phyloP scores from a whole-genome alignment of 2,888 invertebrate species.

The Lasiommata megera region DNA sequence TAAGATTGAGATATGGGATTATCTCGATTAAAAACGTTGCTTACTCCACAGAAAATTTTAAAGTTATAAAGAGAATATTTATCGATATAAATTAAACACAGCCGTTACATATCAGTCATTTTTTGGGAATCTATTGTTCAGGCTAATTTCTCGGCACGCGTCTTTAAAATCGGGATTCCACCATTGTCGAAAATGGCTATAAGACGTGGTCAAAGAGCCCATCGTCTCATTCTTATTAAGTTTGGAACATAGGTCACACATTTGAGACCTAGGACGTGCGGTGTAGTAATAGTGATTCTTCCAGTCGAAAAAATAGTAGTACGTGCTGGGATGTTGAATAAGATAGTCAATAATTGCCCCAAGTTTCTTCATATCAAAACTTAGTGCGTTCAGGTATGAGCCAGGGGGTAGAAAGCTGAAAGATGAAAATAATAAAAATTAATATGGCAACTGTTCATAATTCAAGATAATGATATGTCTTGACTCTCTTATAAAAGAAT shows the following conservation, averaged over 20 bases:
- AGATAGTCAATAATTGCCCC: conserved; percentile 61
- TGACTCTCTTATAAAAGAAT: no score
- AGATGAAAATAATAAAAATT: background rate
- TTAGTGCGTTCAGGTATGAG: conserved; percentile 55
- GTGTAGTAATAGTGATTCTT: conserved; percentile 60
- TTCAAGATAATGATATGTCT: no score
- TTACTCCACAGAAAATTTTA: no score
- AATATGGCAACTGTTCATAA: no score
- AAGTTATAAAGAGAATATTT: no score
- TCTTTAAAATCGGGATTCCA: conserved; percentile 57
- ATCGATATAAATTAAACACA: background rate
- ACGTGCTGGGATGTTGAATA: conserved; percentile 50
- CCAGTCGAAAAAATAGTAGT: conserved; percentile 66
- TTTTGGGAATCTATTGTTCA: conserved; percentile 31
- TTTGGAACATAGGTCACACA: conserved; percentile 59
- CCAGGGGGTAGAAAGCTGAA: conserved; percentile 67
- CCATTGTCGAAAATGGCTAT: conserved; percentile 52
- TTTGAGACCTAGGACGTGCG: conserved; percentile 41
- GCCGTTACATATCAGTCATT: background rate
- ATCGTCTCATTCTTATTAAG: conserved; percentile 42
- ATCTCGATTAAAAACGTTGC: no score
- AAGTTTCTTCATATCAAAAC: conserved; percentile 55
- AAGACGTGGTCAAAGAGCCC: conserved; percentile 24
- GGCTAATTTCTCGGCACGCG: conserved; percentile 40
- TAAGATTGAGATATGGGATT: no score